A percentile compares a stretch with the other conserved stretches of the same genome.
These are phyloP conservation scores for Columba livia DNA, from an alignment of 2,113 vertebrate genomes.

Conservation along the genomic window DNA sequence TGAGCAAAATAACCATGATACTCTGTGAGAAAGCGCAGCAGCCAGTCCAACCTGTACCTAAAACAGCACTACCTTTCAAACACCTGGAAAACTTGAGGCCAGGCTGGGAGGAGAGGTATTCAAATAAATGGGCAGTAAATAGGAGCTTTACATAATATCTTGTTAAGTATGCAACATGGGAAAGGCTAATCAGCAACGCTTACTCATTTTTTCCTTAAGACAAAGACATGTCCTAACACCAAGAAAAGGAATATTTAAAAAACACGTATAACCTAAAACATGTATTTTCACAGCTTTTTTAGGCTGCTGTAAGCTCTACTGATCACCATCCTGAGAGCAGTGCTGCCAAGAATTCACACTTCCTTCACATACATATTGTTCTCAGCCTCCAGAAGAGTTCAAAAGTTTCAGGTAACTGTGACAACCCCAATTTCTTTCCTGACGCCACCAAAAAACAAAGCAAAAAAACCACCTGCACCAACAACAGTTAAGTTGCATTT, in stretches of 20 bases:
- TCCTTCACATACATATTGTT: neutral
- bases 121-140: neutral
- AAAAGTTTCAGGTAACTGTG: neutral
- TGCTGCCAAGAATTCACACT: neutral
- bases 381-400: neutral
- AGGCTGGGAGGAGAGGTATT: neutral
- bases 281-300: neutral
- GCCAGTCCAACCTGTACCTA: neutral
- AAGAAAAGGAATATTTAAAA: neutral
- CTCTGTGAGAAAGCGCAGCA: accelerated
- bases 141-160: neutral
- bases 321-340: neutral
- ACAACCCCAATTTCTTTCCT: neutral
- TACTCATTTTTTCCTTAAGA: neutral
- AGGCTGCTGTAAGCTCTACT: neutral
- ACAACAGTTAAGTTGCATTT: neutral
- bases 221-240: neutral
- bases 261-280: neutral
- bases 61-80: neutral
- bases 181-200: neutral
- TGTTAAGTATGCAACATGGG: neutral
- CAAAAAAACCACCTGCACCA: neutral
- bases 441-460: neutral
- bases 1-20: neutral
- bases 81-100: neutral